Base-by-base conservation (phyloP, 2,797 vertebrate species). In the Anas georgica region DNA sequence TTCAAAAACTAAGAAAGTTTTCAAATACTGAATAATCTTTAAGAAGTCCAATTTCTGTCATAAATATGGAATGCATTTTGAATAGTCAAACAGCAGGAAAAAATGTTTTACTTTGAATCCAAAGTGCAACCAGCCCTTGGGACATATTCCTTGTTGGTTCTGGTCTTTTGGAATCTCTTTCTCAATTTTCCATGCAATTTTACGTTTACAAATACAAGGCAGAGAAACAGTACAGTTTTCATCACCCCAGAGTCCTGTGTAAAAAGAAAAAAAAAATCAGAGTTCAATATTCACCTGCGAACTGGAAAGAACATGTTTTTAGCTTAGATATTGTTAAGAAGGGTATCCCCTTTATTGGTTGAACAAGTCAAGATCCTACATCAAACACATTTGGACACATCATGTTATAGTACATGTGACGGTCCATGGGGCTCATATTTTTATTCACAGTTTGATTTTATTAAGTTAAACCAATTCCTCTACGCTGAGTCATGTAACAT, bases 61-160 rank as follows among this genome's bases (percentile, higher is more conserved):
- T 39, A 79, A 83, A 35, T 26, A 89, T 7, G 11, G 31, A 90
- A 93, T 22, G 31, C 8, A 63, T 67, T 91, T 88, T 70, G 59
- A 94, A 79, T 25, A 70, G 75, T 43, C 8, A 46, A 95, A 64
- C 2, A 86, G 28, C 5, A 63, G 16, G 11, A 80, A 74, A 91
- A 86, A 81, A 50, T 2, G 6, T 52, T 83, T 91, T 97, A 99
- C 99, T 99, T 99, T 99, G 91, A 98, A 98, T 97, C 98, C 98
- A 77, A 98, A 99, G 96, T 98, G 99, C 6, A 99, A 96, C 99
- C 99, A 99, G 90, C 98, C 98, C 94, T 98, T 98, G 5, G 99
- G 99, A 94, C 99, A 99, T 3, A 90, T 90, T 90, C 98, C 99
- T 16, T 98, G 97, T 86, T 98, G 98, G 67, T 98, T 98, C 1